Base-by-base conservation (phyloP, 23 tunicate genomes). In the Ciona savignyi region DNA sequence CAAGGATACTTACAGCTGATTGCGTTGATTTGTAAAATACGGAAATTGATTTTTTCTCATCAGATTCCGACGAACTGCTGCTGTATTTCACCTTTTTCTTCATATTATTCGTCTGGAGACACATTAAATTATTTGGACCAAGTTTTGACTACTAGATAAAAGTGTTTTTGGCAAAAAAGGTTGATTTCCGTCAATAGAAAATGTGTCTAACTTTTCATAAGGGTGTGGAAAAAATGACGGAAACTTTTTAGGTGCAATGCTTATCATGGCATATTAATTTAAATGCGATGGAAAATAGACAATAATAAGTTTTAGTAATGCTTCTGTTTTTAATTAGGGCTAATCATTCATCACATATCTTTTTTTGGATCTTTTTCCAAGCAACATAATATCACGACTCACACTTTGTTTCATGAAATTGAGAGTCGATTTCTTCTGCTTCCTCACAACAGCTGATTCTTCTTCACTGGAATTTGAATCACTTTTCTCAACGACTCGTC, bases 11-110 rank as follows among this genome's bases (percentile, higher is more conserved):
- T 83, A 89, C 96, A 74, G 97, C 97, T 0, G 91, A 79, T 34
- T 80, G 76, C 0, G 97, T 29, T 3, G 97, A 91, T 35, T 91
- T 91, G 83, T 91, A 91, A 22, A 73, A 71, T 3, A 88, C 84
- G 34, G 84, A 29, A 67, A 88, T 81, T 20, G 81, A 28, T 33
- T 63, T 73, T 66, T 81, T 77, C 22, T 75, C 77, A 65, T 88
- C 87, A 31, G 29, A 35, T 70, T 72, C 86, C 23, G 83, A 75
- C 60, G 81, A 80, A 70, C 85, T 76, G 42, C 93, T 88, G 72
- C 78, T 70, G 42, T 70, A 77, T 4, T 67, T 35, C 0, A 71
- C 73, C 28, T 73, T 77, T 34, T 73, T 77, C 70, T 81, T 78
- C 70, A 75, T 78, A 60, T 88, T 88, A 25, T 69, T 74, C 0